Evolutionary conservation across 2,113 vertebrate genomes (phyloP).

Genomic region (Trichomycterus rosablanca): DNA sequence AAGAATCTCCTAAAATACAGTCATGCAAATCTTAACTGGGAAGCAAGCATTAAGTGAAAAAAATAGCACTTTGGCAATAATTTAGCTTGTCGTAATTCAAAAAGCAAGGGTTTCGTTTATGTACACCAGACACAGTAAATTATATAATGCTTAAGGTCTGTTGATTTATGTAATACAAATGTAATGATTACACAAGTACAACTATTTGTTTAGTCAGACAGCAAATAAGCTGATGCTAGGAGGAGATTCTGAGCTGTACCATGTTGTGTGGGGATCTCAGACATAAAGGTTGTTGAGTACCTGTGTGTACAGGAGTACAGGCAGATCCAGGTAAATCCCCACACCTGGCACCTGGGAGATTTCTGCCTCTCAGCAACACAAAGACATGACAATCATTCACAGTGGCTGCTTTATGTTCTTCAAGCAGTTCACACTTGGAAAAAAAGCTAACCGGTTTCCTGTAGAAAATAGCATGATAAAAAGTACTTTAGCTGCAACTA

Average conservation of each 20-base stretch:
- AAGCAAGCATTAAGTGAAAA: no score
- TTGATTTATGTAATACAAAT: no score
- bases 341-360: conserved; percentile 71
- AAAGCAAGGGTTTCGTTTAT: no score
- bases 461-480: conserved; percentile 8
- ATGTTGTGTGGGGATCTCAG: background rate
- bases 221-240: background rate
- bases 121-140: no score
- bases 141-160: no score
- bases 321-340: conserved; percentile 70
- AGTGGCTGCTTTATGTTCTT: background rate
- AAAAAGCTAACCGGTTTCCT: conserved; percentile 7
- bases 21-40: no score
- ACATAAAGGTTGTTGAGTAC: conserved; percentile 54
- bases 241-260: no score
- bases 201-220: conserved; percentile 5
- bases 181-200: no score
- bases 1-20: no score
- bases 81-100: no score
- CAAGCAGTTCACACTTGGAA: conserved; percentile 11
- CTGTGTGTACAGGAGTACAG: conserved; percentile 70
- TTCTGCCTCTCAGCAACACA: conserved; percentile 57
- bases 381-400: conserved; percentile 20
- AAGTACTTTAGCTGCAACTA: background rate
- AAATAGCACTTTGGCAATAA: no score